Base-by-base conservation (phyloP, 2,888 invertebrate genomes). In the Papilio gigon region DNA sequence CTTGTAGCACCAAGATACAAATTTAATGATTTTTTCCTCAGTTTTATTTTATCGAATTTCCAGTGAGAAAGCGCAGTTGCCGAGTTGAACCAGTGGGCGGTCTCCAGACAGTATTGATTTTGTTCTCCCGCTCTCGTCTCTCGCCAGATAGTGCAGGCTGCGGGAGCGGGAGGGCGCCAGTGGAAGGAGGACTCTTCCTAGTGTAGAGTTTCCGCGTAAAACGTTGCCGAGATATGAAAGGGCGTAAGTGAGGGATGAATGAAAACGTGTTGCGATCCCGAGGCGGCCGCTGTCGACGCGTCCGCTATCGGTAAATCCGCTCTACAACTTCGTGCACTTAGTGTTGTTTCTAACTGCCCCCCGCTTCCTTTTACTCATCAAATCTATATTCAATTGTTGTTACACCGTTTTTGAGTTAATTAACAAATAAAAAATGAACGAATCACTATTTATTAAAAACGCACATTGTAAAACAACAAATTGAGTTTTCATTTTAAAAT, bases 51-150 rank as follows among this genome's bases (percentile, higher is more conserved):
- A 91, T 91, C 84, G 87, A 88, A 91, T 89, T 90, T 90, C 86
- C 84, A 87, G 83, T 84, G 83, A 87, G 88, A 89, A 89, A 91
- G 90, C 90, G 90, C 89, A 89, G 90, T 89, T 88, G 88, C 88
- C 80, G 88, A 85, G 86, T 85, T 83, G 87, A 87, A 85, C 88
- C 81, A 78, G 89, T 86, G 90, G 91, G 90, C 90, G 90, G 85
- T 84, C 80, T 84, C 90, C 90, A 91, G 90, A 90, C 90, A 89
- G 85, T 92, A 92, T 92, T 90, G 92, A 92, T 92, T 88, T 89
- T 86, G 83, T 82, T 87, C 78, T 80, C 81, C 83, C 82, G 83
- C 86, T 85, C 84, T 88, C 75, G 80, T 87, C 85, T 77, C 74
- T 72, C 79, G 71, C 75, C 72, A 76, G 77, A 74, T 76, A 77